These are phyloP conservation scores for Microdon myrmicae DNA, from an alignment of 2,888 invertebrate species.

Conservation along the genomic window DNA sequence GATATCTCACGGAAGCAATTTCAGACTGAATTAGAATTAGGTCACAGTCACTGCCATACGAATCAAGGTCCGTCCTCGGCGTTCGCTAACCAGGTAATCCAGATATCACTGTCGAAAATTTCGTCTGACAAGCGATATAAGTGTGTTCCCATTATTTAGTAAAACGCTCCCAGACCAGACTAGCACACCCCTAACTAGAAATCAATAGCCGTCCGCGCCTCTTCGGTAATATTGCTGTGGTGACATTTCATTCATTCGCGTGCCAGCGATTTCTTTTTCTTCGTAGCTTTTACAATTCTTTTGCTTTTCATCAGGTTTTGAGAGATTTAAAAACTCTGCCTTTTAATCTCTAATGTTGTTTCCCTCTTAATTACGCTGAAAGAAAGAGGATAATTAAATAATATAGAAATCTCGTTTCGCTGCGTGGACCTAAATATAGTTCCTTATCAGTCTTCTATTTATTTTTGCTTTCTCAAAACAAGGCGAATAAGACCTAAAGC, in stretches of 20 bases:
- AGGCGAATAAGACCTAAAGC: too few relatives aligned
- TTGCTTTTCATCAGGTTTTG: background rate
- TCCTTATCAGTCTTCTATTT: too few relatives aligned
- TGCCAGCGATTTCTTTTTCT: constrained; percentile 14
- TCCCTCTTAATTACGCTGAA: too few relatives aligned
- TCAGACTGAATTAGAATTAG: constrained; percentile 7
- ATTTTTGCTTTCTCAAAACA: too few relatives aligned
- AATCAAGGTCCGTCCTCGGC: constrained; percentile 8
- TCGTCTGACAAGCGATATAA: constrained; percentile 23
- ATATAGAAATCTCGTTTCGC: too few relatives aligned
- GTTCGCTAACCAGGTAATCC: constrained; percentile 46
- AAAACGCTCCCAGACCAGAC: constrained; percentile 2
- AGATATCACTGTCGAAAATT: constrained; percentile 44
- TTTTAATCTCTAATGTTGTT: constrained; percentile 9
- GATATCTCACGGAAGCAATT: constrained; percentile 12
- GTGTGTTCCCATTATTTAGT: constrained; percentile 11
- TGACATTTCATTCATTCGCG: constrained; percentile 40
- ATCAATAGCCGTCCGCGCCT: constrained; percentile 35
- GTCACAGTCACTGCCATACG: constrained; percentile 39
- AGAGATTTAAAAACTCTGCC: constrained; percentile 12
- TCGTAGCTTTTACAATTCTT: background rate
- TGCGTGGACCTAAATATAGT: too few relatives aligned
- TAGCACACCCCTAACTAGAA: constrained; percentile 29
- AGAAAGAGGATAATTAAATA: too few relatives aligned
- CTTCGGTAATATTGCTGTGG: constrained; percentile 2